A percentile compares a stretch with the other conserved stretches of the same genome.
Evolutionary conservation across 2,113 vertebrate genomes (phyloP).

Genomic region (Myxocyprinus asiaticus): DNA sequence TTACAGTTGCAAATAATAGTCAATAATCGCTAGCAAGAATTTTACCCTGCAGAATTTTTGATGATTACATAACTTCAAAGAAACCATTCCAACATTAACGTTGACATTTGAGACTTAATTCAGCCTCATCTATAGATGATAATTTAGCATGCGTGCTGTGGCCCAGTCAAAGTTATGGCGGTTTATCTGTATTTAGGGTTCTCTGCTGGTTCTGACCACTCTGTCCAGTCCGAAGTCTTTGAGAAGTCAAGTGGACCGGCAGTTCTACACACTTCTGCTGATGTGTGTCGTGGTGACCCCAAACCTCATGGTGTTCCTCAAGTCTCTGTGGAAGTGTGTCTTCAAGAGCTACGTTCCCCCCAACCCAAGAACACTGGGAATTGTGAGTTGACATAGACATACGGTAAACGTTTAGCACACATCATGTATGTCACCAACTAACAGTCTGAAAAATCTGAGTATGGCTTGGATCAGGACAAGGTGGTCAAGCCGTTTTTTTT

Average conservation of each 20-base stretch:
- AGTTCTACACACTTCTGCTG: slow-evolving; percentile 76
- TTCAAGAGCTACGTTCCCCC: slow-evolving; percentile 74
- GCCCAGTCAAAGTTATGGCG: background rate
- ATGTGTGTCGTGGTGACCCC: slow-evolving; percentile 72
- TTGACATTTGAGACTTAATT: no score
- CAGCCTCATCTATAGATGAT: background rate
- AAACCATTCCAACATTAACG: no score
- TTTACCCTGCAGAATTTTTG: no score
- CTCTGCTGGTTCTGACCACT: slow-evolving; percentile 68
- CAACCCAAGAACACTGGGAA: slow-evolving; percentile 66
- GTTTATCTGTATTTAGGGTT: slow-evolving; percentile 64
- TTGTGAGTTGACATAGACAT: slow-evolving; percentile 61
- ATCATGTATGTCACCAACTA: no score
- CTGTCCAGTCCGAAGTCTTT: slow-evolving; percentile 65
- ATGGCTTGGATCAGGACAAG: no score
- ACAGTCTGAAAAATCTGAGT: no score
- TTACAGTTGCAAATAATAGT: no score
- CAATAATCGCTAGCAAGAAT: no score
- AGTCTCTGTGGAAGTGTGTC: slow-evolving; percentile 74
- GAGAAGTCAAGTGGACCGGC: slow-evolving; percentile 55
- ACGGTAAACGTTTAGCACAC: no score
- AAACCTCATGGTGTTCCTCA: slow-evolving; percentile 75
- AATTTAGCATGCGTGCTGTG: background rate
- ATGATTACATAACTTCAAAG: no score
- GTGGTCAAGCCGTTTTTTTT: no score